Evolutionary conservation across 1,140 invertebrate genomes (phyloP), one percentile per base, ranked within the genome.

Genomic region (Halictus rubicundus): DNA sequence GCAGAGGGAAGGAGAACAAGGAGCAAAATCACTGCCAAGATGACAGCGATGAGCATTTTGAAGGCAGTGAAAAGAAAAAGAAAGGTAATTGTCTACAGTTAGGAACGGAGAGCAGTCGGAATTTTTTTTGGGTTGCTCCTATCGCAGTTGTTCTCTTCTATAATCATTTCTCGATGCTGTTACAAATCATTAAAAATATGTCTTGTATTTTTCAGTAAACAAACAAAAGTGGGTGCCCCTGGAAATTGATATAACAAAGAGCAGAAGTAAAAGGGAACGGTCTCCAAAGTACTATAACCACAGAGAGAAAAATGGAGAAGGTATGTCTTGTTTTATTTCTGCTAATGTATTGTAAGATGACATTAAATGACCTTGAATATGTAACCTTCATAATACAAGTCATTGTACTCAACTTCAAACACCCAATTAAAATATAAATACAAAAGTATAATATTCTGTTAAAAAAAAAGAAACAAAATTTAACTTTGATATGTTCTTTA

Each of bases 221-320:
- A 96, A 96, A 90, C 95, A 96, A 83, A 96, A 96, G 92, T 97
- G 96, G 96, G 95, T 96, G 61, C 96, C 96, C 32, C 89, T 97
- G 68, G 95, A 96, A 85, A 96, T 97, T 75, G 95, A 96, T 84
- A 82, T 96, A 78, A 89, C 93, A 6, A 95, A 95, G 88, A 93
- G 89, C 65, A 88, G 91, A 73, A 88, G 90, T 19, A 93, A 92
- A 73, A 81, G 91, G 37, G 92, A 92, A 16, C 88, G 90, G 42
- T 93, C 92, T n/a, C 91, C 92, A n/a, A 93, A 90, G 69, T 88
- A 91, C 81, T 88, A 91, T 21, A 82, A 84, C 72, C 86, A 92
- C 23, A 89, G 91, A 66, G 92, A 93, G 21, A 93, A 88, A 78
- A 92, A 92, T 88, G 87, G 88, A 68, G 91, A 93, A 82, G 86